Conservation (phyloP, 2,888 invertebrate genomes). For the Seira ritae region DNA sequence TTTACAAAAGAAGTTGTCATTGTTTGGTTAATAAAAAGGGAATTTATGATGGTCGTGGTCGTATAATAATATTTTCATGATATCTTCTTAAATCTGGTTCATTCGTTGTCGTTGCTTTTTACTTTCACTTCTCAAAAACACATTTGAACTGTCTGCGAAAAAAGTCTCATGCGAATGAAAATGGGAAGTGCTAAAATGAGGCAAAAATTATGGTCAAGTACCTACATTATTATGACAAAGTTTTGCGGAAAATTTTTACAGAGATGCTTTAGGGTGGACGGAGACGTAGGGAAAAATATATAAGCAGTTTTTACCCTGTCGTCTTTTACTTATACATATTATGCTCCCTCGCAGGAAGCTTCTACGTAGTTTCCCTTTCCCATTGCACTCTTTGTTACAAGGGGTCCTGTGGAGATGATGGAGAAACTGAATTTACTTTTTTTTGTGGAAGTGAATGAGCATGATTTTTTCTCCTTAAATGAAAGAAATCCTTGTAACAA, state of each 20-base stretch:
- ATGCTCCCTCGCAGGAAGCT: background rate
- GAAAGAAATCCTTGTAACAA: slow-evolving; percentile 21
- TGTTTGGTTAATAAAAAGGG: no score
- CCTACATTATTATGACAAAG: background rate
- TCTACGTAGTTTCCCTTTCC: background rate
- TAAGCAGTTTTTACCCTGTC: background rate
- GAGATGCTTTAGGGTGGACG: background rate
- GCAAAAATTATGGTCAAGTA: background rate
- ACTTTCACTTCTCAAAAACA: background rate
- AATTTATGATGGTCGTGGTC: no score
- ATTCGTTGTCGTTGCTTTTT: no score
- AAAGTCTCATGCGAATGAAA: background rate
- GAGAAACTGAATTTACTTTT: slow-evolving; percentile 32
- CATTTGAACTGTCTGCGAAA: background rate
- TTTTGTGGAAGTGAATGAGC: slow-evolving; percentile 22
- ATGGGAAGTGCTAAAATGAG: background rate
- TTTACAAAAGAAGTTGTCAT: background rate
- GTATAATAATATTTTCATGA: no score
- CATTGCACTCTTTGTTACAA: slow-evolving; percentile 1
- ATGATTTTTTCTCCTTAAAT: slow-evolving; percentile 33
- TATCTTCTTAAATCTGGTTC: no score
- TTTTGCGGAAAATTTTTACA: background rate
- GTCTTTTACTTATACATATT: background rate
- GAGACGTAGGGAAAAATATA: background rate
- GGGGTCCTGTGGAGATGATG: slow-evolving; percentile 29